Conservation (phyloP, 2,888 invertebrate genomes). For the Alloplasta piceator region DNA sequence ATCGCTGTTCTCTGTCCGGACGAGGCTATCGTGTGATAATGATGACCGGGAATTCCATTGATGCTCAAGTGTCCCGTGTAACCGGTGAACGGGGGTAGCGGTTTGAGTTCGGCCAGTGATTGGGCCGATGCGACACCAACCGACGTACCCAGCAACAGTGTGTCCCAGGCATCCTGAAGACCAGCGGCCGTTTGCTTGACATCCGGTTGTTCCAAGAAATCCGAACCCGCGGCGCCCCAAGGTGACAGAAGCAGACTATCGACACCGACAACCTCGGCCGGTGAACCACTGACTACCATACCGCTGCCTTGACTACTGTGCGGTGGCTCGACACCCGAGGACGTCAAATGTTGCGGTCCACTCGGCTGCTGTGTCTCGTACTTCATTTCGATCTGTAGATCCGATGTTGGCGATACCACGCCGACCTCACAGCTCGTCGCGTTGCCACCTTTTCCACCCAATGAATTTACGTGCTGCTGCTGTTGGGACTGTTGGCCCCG, state of each 20-base stretch:
- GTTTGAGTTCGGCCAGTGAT: constrained; percentile 92
- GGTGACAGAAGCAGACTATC: constrained; percentile 79
- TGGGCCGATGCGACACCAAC: constrained; percentile 86
- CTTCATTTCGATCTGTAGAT: constrained; percentile 79
- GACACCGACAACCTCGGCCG: constrained; percentile 79
- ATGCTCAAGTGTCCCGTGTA: constrained; percentile 94
- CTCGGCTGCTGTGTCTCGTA: constrained; percentile 80
- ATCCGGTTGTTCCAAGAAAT: constrained; percentile 78
- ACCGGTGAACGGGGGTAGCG: constrained; percentile 93
- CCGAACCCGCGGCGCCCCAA: constrained; percentile 78
- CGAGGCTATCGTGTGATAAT: constrained; percentile 92
- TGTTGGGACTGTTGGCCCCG: constrained; percentile 1
- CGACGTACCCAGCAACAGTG: constrained; percentile 85
- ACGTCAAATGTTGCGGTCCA: constrained; percentile 77
- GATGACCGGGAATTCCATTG: constrained; percentile 94
- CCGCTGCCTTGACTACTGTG: constrained; percentile 80
- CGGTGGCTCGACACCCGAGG: constrained; percentile 79
- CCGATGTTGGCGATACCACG: constrained; percentile 72
- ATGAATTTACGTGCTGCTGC: constrained; percentile 31
- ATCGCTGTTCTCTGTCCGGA: constrained; percentile 80
- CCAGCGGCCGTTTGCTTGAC: constrained; percentile 79
- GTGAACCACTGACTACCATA: constrained; percentile 77
- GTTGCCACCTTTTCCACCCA: constrained; percentile 61
- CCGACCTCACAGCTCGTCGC: constrained; percentile 64
- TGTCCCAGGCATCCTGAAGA: constrained; percentile 88